Evolutionary conservation across 2,113 vertebrate species (phyloP), one percentile per base, ranked within the genome.

Genomic region (Asarcornis scutulata): DNA sequence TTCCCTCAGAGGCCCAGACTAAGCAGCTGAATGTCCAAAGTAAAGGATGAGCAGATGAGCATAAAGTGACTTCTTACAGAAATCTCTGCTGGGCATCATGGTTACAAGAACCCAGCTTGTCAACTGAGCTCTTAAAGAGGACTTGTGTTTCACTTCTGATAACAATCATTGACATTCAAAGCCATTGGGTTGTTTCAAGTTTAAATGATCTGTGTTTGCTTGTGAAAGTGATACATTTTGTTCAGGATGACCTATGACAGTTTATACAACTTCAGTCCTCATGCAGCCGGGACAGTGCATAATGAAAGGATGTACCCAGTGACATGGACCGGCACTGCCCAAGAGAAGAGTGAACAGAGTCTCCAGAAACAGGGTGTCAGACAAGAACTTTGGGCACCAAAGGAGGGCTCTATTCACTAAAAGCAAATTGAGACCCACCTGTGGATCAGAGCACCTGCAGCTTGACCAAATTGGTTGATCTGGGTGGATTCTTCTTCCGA

Each of bases 381-480:
- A 77, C 38, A 73, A 59, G 56, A 92, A 93, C 53, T 83, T 55
- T 20, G 72, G 64, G 69, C 44, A 53, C 27, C 66, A 73, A 69
- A 87, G 36, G 26, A 55, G 9, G 32, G 40, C 25, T 89, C 17
- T 73, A 34, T 40, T 46, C 50, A 69, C 9, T 22, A 71, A 55
- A 81, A 81, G 53, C 32, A 77, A 46, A 25, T 2, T 16, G 36
- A 87, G 38, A 48, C 97, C 55, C 85, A 99, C 99, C 99, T 99
- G 98, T 99, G 99, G 78, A 99, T 99, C 26, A 99, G 98, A 40
- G 97, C 97, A 85, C 99, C 99, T 2, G 99, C 99, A 8, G 99
- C 98, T 97, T 98, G 99, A 69, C 99, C 99, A 20, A 99, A 99
- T 69, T 98, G 98, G 34, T 98, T 98, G 97, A 99, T 98, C 94